phyloP scores from a whole-genome alignment of 2,888 invertebrate species.

The Hydriomena furcata region DNA sequence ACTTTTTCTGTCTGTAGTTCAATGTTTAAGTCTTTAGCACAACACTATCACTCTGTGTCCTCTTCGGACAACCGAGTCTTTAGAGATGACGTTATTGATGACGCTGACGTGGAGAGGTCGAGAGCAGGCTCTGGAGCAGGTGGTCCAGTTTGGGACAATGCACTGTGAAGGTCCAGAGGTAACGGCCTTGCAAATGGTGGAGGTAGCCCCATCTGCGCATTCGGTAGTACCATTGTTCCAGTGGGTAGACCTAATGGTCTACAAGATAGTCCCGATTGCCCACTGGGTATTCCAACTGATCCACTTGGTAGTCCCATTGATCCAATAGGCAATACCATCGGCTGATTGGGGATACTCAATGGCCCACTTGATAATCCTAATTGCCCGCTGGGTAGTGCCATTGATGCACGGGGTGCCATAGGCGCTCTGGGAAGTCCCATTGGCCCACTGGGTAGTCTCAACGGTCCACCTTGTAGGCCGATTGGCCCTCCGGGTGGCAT shows the following conservation, averaged over 20 bases:
- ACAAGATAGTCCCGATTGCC: neutral
- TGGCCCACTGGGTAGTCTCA: constrained; percentile 3
- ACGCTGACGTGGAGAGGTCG: constrained; percentile 61
- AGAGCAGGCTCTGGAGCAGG: constrained; percentile 61
- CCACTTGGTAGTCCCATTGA: neutral
- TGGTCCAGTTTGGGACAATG: constrained; percentile 3
- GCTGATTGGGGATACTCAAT: neutral
- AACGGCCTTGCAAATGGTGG: constrained; percentile 17
- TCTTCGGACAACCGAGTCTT: constrained; percentile 49
- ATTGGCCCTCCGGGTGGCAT: constrained; percentile 7
- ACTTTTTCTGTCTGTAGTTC: constrained; percentile 48
- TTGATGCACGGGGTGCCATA: neutral
- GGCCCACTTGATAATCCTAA: neutral
- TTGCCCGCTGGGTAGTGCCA: neutral
- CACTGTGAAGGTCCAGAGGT: constrained; percentile 13
- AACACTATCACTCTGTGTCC: constrained; percentile 72
- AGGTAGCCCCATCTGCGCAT: constrained; percentile 20
- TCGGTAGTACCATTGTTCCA: constrained; percentile 4
- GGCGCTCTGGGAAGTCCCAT: neutral
- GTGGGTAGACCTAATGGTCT: constrained; percentile 2
- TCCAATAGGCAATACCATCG: neutral
- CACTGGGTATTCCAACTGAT: constrained; percentile 2
- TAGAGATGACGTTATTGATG: constrained; percentile 37
- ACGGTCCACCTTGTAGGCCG: neutral
- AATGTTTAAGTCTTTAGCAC: constrained; percentile 61